Conservation (phyloP, 2,797 vertebrate genomes). For the Aeoliscus strigatus region DNA sequence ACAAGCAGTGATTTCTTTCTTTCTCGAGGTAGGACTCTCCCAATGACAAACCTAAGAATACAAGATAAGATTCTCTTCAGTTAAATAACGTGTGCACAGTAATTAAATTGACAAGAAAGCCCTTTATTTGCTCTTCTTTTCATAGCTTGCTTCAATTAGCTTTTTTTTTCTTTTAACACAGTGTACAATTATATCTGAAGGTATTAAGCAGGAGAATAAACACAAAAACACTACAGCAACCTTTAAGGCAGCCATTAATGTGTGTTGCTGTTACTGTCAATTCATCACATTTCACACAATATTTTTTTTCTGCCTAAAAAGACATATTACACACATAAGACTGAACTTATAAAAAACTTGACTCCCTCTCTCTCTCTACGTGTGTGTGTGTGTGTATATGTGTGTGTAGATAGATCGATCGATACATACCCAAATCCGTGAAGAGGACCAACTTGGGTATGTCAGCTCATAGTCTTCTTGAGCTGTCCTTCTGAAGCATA, state of each 20-base stretch:
- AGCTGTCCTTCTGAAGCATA: constrained; percentile 55
- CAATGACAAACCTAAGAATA: constrained; percentile 86
- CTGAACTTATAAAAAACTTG: no score
- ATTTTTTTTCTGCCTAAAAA: no score
- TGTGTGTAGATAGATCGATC: constrained; percentile 40
- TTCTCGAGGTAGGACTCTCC: constrained; percentile 83
- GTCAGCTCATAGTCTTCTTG: constrained; percentile 64
- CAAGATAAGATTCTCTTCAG: constrained; percentile 68
- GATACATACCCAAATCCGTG: constrained; percentile 67
- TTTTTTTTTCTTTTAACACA: no score
- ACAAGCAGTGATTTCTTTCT: constrained; percentile 80
- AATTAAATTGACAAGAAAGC: constrained; percentile 27
- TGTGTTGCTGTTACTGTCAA: constrained; percentile 39
- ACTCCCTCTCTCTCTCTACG: no score
- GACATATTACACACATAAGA: constrained; percentile 44
- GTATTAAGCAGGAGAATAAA: constrained; percentile 27
- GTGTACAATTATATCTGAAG: not conserved
- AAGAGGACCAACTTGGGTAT: constrained; percentile 45
- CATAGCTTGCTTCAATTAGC: no score
- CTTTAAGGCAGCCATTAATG: constrained; percentile 48
- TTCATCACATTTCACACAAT: constrained; percentile 50
- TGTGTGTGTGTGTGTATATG: no score
- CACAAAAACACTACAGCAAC: constrained; percentile 50
- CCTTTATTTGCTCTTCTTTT: no score
- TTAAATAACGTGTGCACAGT: constrained; percentile 34